Base-by-base conservation (phyloP, 2,888 invertebrate genomes). In the Germaria angustata region DNA sequence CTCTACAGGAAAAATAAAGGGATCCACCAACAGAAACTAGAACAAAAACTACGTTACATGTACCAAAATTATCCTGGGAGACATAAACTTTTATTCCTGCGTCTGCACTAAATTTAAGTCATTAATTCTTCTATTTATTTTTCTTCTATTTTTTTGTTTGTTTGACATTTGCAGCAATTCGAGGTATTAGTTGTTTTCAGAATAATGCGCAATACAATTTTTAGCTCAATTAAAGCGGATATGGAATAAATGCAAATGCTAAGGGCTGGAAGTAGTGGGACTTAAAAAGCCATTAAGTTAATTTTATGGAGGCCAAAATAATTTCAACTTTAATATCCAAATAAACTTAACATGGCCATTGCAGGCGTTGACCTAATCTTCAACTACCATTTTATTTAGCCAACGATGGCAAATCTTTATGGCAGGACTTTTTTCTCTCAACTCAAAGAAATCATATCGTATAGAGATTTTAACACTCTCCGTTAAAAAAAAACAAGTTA, bases 51-150 rank as follows among this genome's bases (percentile, higher is more conserved):
- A 13, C 17, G n/a, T n/a, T 7, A 7, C n/a, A 22, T 36, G 6
- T 4, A 36, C 13, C 11, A 32, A 51, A n/a, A 53, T 15, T 39
- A 28, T 51, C 66, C 22, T 22, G 51, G 53, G 66, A 68, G 13
- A 15, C 51, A 53, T 68, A 39, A 53, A 51, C 24, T 53, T 39
- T 28, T 53, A 53, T 68, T 66, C 13, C 39, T 39, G 39, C 11
- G 39, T 24, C 39, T 68, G 51, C 11, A 46, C 32, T 65, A 46
- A 17, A 44, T 46, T 46, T n/a, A 7, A 46, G 7, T 46, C 41
- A 11, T 44, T 44, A 15, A 17, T 7, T 46, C 20, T 41, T 7
- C 2, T 15, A n/a, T n/a, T n/a, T n/a, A n/a, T n/a, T n/a, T n/a
- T n/a, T n/a, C n/a, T n/a, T n/a, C n/a, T n/a, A n/a, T 20, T 22